Evolutionary conservation across 2,888 invertebrate species (phyloP).

Genomic region (Caradrina kadenii): DNA sequence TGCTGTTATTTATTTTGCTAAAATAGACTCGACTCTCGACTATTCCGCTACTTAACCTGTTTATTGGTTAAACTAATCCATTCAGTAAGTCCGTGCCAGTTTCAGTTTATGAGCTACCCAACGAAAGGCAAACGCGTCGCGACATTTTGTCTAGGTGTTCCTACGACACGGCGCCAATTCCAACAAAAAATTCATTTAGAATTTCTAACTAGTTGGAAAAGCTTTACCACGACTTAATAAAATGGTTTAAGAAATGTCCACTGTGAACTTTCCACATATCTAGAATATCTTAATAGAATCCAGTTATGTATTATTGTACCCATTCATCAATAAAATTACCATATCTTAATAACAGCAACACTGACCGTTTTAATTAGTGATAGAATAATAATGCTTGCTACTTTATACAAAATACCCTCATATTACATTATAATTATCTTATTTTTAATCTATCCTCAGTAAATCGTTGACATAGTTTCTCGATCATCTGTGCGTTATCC

Average conservation of each 20-base stretch:
- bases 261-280: not conserved
- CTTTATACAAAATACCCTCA: slow-evolving; percentile 14
- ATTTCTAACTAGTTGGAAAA: not conserved
- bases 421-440: not conserved
- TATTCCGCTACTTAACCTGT: slow-evolving; percentile 7
- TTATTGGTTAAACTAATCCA: slow-evolving; percentile 1
- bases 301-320: not conserved
- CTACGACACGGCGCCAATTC: not conserved
- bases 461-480: not conserved
- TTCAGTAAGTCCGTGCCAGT: not conserved
- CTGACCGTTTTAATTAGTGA: not conserved
- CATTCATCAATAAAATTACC: not conserved
- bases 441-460: slow-evolving; percentile 20
- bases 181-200: too few relatives aligned
- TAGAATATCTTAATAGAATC: not conserved
- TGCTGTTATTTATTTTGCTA: slow-evolving; percentile 33
- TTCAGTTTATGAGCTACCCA: not conserved
- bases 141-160: not conserved
- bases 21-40: not conserved
- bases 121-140: not conserved
- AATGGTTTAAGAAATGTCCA: not conserved
- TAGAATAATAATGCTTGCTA: too few relatives aligned
- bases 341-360: slow-evolving; percentile 19
- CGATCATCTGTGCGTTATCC: slow-evolving; percentile 8
- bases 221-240: not conserved